Base-by-base conservation (phyloP, 1,140 invertebrate species). In the Atta texana region DNA sequence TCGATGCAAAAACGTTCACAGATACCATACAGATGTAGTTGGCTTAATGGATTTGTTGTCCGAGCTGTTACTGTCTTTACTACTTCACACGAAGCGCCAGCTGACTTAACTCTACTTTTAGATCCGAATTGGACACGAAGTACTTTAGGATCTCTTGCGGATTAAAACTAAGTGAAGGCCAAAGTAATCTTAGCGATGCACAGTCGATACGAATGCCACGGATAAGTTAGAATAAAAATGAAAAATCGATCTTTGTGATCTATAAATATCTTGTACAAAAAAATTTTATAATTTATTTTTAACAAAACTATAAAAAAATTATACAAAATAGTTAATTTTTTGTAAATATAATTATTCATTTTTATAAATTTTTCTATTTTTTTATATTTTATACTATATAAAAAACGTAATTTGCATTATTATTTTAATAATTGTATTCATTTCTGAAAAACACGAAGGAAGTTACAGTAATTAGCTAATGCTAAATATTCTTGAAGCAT, bases 31-130 rank as follows among this genome's bases (percentile, higher is more conserved):
- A 39, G 24, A 34, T 14, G 44, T 39, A 84, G 39, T 71, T 75
- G 39, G 39, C 44, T 84, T 84, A 84, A 53, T 84, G 69, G 55
- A 74, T 84, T 84, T 84, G 69, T 84, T 61, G 80, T 75, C 80
- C n/a, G 80, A 74, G 28, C 80, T 61, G 69, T 84, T 84, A 84
- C 69, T 51, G 80, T 55, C 39, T 84, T 21, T 84, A 74, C 80
- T 84, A 84, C 80, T 84, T 74, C 69, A 24, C 39, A 34, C 55
- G 64, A 71, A 51, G 55, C 55, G 44, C 69, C 80, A 31, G 24
- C 69, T 74, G 69, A 84, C 69, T 84, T 84, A 74, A 84, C 80
- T 44, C 39, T 75, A 61, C 69, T 84, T 84, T 84, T 63, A 84
- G 69, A 84, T 84, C 55, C 55, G 80, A 84, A 74, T 75, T 69